A percentile compares a stretch with the other conserved stretches of the same genome.
phyloP scores from a whole-genome alignment of 2,888 invertebrate genomes.

The Leptinotarsa juncta region DNA sequence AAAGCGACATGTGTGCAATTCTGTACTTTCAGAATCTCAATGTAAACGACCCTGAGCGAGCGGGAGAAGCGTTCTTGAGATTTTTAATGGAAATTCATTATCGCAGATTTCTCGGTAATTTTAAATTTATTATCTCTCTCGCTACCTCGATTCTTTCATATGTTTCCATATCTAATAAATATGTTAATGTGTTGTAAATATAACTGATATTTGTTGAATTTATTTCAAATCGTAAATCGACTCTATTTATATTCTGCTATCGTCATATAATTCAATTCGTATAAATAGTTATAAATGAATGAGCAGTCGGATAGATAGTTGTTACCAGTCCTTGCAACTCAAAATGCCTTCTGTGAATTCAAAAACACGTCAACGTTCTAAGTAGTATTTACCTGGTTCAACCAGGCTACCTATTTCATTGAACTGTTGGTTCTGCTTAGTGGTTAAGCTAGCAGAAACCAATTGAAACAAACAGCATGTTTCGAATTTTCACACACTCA shows the following conservation, averaged over 20 bases:
- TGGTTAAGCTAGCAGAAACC: too few relatives aligned
- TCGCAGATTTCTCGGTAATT: constrained; percentile 47
- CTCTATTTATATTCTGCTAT: constrained; percentile 22
- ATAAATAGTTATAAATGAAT: not conserved
- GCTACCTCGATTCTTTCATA: constrained; percentile 18
- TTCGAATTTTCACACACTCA: too few relatives aligned
- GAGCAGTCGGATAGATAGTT: too few relatives aligned
- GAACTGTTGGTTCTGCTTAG: too few relatives aligned
- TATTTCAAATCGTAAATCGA: not conserved
- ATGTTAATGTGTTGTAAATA: constrained; percentile 6
- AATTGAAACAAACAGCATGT: too few relatives aligned
- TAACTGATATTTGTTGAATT: constrained; percentile 3
- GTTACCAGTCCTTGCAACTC: too few relatives aligned
- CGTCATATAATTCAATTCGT: not conserved
- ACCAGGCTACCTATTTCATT: too few relatives aligned
- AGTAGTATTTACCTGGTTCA: too few relatives aligned
- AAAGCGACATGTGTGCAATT: constrained; percentile 40
- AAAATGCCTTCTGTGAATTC: too few relatives aligned
- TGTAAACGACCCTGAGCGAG: constrained; percentile 50
- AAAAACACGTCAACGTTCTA: too few relatives aligned
- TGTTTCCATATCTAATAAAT: constrained; percentile 12
- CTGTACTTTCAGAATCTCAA: constrained; percentile 42
- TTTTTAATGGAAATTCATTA: constrained; percentile 49
- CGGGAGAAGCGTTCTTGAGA: constrained; percentile 43
- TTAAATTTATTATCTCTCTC: constrained; percentile 33